Evolutionary conservation across 1,140 invertebrate species (phyloP), one percentile per base, ranked within the genome.

Genomic region (Luehdorfia chinensis): DNA sequence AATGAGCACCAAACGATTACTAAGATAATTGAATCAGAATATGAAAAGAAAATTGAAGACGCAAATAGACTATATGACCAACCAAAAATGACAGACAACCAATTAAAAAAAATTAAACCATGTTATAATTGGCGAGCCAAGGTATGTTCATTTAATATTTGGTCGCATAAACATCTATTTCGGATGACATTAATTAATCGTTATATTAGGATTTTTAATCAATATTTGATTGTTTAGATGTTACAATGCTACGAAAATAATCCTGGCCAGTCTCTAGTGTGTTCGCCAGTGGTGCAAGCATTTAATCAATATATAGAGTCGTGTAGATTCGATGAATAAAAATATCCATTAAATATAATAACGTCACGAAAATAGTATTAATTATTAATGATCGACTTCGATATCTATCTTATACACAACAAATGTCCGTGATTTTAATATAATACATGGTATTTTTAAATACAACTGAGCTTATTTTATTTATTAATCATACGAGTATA

Each of bases 241-340:
- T 49, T 78, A 47, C 55, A 74, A 66, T 85, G 80, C 46, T 85
- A 85, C 47, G 70, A 83, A 75, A 78, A 80, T 23, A 83, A 85
- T 67, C 55, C 72, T 32, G 70, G 67, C 44, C 73, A 83, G 51
- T 69, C 78, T 27, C 62, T 85, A 37, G 50, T 69, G 31, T 85
- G 80, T 63, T 75, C 76, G 32, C 16, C 59, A 8, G 33, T 68
- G 25, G 78, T 83, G 8, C 60, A 83, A 65, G 73, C 69, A 41
- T 85, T 85, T 55, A 72, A 52, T 25, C 60, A 73, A 11, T 85
- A 68, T 61, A 77, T 85, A 47, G 41, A 66, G 32, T 65, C 67
- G 4, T 77, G 67, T 47, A 68, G 63, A 48, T 23, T 66, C 15
- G 57, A 66, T 59, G 66, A 70, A 25, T 68, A 50, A 70, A 45